Evolutionary conservation across 2,797 vertebrate species (phyloP), one percentile per base, ranked within the genome.

Genomic region (Leptodactylus fallax): DNA sequence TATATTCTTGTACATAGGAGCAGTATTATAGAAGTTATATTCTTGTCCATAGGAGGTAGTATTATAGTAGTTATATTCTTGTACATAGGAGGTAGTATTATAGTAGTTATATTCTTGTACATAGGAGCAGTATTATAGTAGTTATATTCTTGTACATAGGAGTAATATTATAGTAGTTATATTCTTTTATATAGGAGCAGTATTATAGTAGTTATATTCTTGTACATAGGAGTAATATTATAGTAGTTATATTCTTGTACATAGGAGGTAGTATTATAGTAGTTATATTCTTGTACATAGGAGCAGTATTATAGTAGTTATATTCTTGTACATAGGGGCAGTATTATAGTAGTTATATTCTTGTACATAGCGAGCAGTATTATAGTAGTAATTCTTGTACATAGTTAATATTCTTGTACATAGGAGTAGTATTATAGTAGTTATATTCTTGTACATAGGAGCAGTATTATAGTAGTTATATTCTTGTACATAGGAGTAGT

Each of bases 71-170:
- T 65, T 25, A 65, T 65, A 65, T 65, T 25, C 63, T 25, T 65
- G 63, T 65, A 65, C 10, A 65, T 65, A 65, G 63, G 63, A 7
- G 7, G 63, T n/a, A 65, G 63, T 65, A 25, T 65, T 65, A 65
- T 65, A 65, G 63, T 65, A 65, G 63, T 65, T 65, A 65, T 65
- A 65, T 65, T 65, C 63, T 25, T 65, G 60, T 63, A 63, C 60
- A 63, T 63, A 63, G 60, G 60, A 10, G 60, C 60, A 63, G 60
- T 65, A 65, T 65, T 65, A 65, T 65, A 65, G n/a, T 65, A 65
- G n/a, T 65, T 65, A 65, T 65, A 65, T 65, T 65, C 63, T 25
- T 65, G 63, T 65, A 67, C 23, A 67, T 27, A 67, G 63, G 63
- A 6, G 23, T 23, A 67, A 23, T 67, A 67, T 67, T 67, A 67